phyloP scores from a whole-genome alignment of 2,797 vertebrate species.

The Gila robusta region DNA sequence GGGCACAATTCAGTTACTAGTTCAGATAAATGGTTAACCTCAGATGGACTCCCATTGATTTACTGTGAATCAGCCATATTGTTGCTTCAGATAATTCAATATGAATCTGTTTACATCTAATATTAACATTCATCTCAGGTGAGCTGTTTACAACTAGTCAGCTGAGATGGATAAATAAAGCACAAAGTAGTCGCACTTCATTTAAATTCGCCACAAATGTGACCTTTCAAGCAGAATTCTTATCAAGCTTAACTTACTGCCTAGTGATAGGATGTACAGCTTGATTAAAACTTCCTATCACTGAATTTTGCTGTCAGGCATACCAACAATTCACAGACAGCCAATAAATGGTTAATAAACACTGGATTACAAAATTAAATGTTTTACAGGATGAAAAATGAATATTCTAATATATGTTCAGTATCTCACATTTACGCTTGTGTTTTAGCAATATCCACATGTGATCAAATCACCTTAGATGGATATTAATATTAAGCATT shows the following conservation, averaged over 20 bases:
- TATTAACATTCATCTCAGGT: not conserved
- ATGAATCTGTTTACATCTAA: not conserved
- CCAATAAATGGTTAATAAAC: not conserved
- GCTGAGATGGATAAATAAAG: not conserved
- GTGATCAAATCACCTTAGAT: not conserved
- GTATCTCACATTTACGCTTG: too few relatives aligned
- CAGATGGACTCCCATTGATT: not conserved
- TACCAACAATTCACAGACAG: not conserved
- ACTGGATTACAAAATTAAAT: not conserved
- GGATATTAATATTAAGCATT: not conserved
- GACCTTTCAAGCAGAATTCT: not conserved
- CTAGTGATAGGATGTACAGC: not conserved
- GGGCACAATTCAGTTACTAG: not conserved
- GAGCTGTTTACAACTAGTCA: not conserved
- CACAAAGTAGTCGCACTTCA: not conserved
- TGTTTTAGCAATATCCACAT: not conserved
- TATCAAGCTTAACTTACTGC: not conserved
- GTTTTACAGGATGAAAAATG: not conserved
- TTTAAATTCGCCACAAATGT: not conserved
- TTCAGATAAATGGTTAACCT: not conserved
- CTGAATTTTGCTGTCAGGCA: not conserved
- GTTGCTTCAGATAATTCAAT: not conserved
- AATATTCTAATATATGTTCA: not conserved
- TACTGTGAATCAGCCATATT: not conserved
- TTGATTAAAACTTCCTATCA: not conserved